Conservation (phyloP, 2,797 vertebrate species). For the Heterohyrax brucei region DNA sequence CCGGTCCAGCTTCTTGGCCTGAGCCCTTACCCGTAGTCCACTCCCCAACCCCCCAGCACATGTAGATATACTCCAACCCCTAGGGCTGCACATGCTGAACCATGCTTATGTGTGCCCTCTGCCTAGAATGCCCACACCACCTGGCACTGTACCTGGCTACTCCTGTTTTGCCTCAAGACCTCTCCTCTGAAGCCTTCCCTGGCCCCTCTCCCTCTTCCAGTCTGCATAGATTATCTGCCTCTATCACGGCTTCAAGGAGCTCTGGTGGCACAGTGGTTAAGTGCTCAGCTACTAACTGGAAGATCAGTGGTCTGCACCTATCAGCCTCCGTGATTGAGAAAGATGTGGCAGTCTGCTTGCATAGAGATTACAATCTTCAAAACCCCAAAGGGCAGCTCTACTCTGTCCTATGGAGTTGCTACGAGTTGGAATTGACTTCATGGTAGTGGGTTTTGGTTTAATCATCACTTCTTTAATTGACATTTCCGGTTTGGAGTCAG, state of each 20-base stretch:
- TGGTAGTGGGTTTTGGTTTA: too few relatives aligned
- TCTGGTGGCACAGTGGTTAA: too few relatives aligned
- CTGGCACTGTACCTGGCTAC: background rate
- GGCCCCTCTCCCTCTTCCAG: background rate
- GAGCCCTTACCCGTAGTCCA: too few relatives aligned
- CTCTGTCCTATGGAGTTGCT: too few relatives aligned
- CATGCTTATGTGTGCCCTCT: background rate
- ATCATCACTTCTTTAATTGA: background rate
- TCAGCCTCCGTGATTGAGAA: too few relatives aligned
- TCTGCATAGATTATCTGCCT: background rate
- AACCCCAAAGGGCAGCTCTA: too few relatives aligned
- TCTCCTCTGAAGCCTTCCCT: background rate
- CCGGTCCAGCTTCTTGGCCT: background rate
- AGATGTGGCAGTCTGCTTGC: too few relatives aligned
- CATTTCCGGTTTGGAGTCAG: background rate
- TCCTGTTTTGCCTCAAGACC: background rate
- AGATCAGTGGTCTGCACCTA: too few relatives aligned
- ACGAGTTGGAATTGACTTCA: too few relatives aligned
- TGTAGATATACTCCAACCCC: rapidly evolving
- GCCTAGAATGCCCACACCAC: background rate
- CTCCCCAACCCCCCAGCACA: too few relatives aligned
- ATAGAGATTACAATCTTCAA: too few relatives aligned
- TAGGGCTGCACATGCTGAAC: background rate
- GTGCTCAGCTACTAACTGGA: too few relatives aligned
- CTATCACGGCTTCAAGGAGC: background rate